A percentile compares a stretch with the other conserved stretches of the same genome.
Conservation (phyloP, 2,797 vertebrate genomes). For the Gymnocypris eckloni region DNA sequence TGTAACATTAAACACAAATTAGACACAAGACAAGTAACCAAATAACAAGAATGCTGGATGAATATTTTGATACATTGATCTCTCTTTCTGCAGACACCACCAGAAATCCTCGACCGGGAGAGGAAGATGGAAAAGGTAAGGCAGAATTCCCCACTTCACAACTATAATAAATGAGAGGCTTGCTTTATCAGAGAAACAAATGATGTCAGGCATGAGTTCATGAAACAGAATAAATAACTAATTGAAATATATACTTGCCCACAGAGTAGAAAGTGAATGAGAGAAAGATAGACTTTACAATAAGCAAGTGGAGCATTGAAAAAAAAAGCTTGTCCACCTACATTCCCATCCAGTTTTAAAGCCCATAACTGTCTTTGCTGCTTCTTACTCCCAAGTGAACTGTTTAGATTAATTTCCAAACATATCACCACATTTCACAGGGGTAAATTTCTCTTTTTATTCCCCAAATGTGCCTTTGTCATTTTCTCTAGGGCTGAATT, state of each 20-base stretch:
- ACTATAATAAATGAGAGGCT: neutral
- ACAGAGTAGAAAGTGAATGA: neutral
- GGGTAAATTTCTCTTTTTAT: conserved; percentile 65
- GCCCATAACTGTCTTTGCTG: conserved; percentile 17
- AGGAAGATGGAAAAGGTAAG: conserved; percentile 93
- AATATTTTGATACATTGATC: neutral
- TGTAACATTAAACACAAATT: conserved; percentile 62
- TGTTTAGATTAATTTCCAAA: conserved; percentile 51
- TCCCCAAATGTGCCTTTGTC: conserved; percentile 73
- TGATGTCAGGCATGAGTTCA: neutral
- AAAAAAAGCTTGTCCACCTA: neutral
- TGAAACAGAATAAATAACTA: neutral
- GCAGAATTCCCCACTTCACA: neutral
- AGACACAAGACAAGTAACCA: neutral
- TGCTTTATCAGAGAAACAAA: conserved; percentile 10
- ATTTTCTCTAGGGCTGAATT: conserved; percentile 83
- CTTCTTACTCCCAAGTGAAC: conserved; percentile 83
- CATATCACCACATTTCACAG: conserved; percentile 27
- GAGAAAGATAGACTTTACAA: neutral
- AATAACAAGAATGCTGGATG: neutral
- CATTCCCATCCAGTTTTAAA: neutral
- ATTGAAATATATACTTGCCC: neutral
- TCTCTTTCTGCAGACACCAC: conserved; percentile 87
- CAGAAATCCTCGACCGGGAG: conserved; percentile 89
- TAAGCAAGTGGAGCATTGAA: neutral